Conservation (phyloP, 30 jellyfish, hydroid and myxozoan species). For the Chironex yamaguchii region DNA sequence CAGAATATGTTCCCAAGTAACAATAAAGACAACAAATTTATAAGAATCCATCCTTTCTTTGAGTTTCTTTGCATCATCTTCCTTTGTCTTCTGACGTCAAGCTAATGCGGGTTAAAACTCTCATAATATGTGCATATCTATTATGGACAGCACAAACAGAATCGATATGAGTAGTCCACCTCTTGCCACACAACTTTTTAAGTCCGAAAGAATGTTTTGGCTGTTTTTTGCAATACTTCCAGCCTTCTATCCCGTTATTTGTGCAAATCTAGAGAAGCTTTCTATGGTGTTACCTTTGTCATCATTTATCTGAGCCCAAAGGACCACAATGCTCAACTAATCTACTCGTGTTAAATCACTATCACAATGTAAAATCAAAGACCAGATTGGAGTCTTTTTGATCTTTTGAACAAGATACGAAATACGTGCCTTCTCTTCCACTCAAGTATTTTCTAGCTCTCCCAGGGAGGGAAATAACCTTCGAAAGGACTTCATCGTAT, state of each 20-base stretch:
- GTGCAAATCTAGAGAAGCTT: too few species aligned
- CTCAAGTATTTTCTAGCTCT: conserved; percentile 49
- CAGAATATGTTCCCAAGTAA: conserved; percentile 29
- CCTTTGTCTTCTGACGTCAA: conserved; percentile 8
- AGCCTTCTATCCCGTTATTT: background rate
- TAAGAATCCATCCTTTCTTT: background rate
- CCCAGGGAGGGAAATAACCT: conserved; percentile 40
- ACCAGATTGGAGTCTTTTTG: conserved; percentile 10
- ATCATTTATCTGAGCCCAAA: too few species aligned
- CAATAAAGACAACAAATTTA: conserved; percentile 32
- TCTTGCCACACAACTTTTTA: background rate
- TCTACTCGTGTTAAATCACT: conserved; percentile 31
- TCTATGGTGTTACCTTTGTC: too few species aligned
- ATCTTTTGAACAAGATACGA: conserved; percentile 33
- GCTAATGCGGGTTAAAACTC: conserved; percentile 14
- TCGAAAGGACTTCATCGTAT: conserved; percentile 41
- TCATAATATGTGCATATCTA: conserved; percentile 46
- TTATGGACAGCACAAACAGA: conserved; percentile 55
- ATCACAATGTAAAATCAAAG: conserved; percentile 1
- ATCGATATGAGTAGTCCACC: conserved; percentile 41
- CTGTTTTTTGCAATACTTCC: background rate
- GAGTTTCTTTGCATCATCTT: conserved; percentile 12
- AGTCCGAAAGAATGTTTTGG: background rate
- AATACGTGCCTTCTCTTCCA: conserved; percentile 23
- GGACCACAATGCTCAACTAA: conserved; percentile 29